Evolutionary conservation across 2,113 vertebrate genomes (phyloP), one percentile per base, ranked within the genome.

Genomic region (Smithornis capensis): DNA sequence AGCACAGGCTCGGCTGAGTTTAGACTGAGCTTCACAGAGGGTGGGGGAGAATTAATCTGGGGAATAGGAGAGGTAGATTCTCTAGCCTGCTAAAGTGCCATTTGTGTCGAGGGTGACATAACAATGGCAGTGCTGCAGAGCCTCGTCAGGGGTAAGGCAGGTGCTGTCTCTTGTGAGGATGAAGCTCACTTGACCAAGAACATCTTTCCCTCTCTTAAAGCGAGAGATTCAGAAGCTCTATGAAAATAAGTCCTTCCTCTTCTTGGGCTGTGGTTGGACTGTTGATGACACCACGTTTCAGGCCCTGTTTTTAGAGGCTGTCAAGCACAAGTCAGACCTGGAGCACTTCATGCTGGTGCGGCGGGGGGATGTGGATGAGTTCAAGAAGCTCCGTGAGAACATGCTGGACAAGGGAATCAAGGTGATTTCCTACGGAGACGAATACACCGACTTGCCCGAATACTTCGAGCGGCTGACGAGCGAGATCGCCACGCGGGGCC

Each of bases 271-370:
- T 59, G 99, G 99, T 42, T 98, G 99, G 97, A 99, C 99, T 7
- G 99, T 99, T 22, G 99, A 99, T 25, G 99, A 99, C 95, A 99
- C 99, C 31, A 99, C 99, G n/a, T 99, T 99, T 97, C 99, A 99
- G 96, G 99, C 99, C n/a, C 97, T 99, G 57, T 99, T 99, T 95
- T 91, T 99, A 84, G 99, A 99, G 97, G 99, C 99, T 2, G 99
- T 99, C 92, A 99, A 99, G 89, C 99, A 99, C 98, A 99, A 99
- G 86, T 99, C 99, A 1, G 99, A 99, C 96, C 97, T 99, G 91
- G 99, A 99, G 88, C 99, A 99, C 94, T 99, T 99, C 97, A 99
- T 99, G 99, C 98, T 99, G 6, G 99, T 99, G 67, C 98, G 99
- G 65, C 98, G 99, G 44, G 99, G 99, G 89, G 99, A 99, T 2